phyloP scores from a whole-genome alignment of 2,113 vertebrate genomes.

The Aspidoscelis tigris region DNA sequence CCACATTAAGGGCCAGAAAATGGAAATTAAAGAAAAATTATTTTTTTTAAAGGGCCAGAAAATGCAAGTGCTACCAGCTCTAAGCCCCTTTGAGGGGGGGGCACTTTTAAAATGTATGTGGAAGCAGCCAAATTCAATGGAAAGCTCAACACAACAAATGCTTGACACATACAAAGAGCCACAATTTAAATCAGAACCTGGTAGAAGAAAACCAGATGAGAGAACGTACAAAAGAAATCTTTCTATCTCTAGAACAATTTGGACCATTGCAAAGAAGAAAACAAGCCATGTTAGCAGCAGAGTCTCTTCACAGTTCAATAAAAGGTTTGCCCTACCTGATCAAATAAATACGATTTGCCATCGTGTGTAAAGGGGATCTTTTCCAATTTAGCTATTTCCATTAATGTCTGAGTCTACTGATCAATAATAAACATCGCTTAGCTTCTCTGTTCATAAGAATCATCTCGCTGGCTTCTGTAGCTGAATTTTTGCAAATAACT shows the following conservation, averaged over 20 bases:
- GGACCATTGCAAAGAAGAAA: slow-evolving; percentile 29
- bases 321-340: slow-evolving; percentile 71
- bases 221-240: background rate
- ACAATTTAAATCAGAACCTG: background rate
- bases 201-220: slow-evolving; percentile 1
- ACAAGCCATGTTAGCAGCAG: slow-evolving; percentile 63
- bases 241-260: slow-evolving; percentile 33
- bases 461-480: slow-evolving; percentile 49
- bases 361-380: slow-evolving; percentile 69
- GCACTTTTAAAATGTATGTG: background rate
- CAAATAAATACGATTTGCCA: slow-evolving; percentile 73
- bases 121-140: background rate
- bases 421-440: slow-evolving; percentile 70
- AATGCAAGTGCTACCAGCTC: no score
- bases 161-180: background rate
- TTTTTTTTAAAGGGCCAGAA: no score
- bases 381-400: slow-evolving; percentile 75
- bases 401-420: slow-evolving; percentile 71
- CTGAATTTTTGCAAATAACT: slow-evolving; percentile 47
- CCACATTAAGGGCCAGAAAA: no score
- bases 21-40: no score
- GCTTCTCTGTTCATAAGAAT: slow-evolving; percentile 65
- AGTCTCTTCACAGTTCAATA: slow-evolving; percentile 62
- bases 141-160: background rate
- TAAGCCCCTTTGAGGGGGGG: no score